A percentile compares a stretch with the other conserved stretches of the same genome.
phyloP scores from a whole-genome alignment of 2,888 invertebrate genomes.

The Mycalesis mineus region DNA sequence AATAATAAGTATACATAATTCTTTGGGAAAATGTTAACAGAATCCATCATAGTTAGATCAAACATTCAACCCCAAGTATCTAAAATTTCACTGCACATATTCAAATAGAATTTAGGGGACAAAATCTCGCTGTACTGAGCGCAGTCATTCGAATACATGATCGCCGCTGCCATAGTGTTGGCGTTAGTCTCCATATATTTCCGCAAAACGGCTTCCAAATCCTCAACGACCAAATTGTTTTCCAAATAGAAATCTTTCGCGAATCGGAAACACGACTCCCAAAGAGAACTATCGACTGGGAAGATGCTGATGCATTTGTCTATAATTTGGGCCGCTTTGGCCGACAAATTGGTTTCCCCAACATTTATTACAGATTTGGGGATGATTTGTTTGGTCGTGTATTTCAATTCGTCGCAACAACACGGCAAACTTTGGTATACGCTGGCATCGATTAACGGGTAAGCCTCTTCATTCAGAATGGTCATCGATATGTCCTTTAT shows the following conservation, averaged over 20 bases:
- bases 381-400: slow-evolving; percentile 36
- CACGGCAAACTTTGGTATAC: slow-evolving; percentile 54
- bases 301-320: slow-evolving; percentile 65
- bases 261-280: slow-evolving; percentile 64
- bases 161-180: slow-evolving; percentile 65
- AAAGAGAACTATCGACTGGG: slow-evolving; percentile 56
- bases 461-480: slow-evolving; percentile 60
- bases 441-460: slow-evolving; percentile 46
- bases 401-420: slow-evolving; percentile 59
- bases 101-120: slow-evolving; percentile 67
- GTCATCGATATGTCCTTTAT: slow-evolving; percentile 63
- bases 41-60: neutral
- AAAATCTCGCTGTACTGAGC: slow-evolving; percentile 65
- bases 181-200: slow-evolving; percentile 75
- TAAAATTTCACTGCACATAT: slow-evolving; percentile 68
- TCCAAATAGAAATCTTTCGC: slow-evolving; percentile 63
- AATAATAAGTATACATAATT: too few species aligned
- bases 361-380: slow-evolving; percentile 31
- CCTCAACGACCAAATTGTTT: slow-evolving; percentile 60
- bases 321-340: slow-evolving; percentile 54
- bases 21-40: neutral
- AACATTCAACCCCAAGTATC: slow-evolving; percentile 65
- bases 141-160: slow-evolving; percentile 70
- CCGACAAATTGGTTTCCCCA: slow-evolving; percentile 44
- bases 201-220: slow-evolving; percentile 74